Conservation (phyloP, 1,140 invertebrate genomes). For the Bombus sibiricus region DNA sequence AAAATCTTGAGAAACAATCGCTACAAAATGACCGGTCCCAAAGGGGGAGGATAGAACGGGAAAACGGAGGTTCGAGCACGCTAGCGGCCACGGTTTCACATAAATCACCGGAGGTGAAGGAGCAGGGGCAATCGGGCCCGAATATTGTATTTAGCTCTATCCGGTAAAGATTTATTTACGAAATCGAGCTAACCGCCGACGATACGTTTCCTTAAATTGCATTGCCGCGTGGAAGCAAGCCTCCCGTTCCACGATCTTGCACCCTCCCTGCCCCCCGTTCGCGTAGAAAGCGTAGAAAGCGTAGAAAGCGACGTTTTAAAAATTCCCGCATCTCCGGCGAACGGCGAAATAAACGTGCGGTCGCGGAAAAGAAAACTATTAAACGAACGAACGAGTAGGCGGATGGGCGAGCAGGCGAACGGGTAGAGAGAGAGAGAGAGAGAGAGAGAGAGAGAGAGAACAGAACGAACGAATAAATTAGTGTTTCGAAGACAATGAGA, state of each 20-base stretch:
- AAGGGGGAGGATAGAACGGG: no score
- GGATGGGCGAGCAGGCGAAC: neutral
- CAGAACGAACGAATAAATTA: neutral
- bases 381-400: no score
- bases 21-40: conserved; percentile 16
- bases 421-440: neutral
- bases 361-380: neutral
- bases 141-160: conserved; percentile 6
- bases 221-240: no score
- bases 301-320: neutral
- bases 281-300: no score
- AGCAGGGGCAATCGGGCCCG: neutral
- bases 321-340: neutral
- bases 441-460: no score
- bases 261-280: rapidly evolving
- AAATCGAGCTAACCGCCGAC: neutral
- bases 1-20: conserved; percentile 11
- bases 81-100: neutral
- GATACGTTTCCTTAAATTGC: no score
- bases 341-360: neutral
- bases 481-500: neutral
- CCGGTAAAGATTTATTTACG: conserved; percentile 9
- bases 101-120: conserved; percentile 13
- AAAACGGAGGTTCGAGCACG: neutral
- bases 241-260: no score